Evolutionary conservation across 2,113 vertebrate species (phyloP), one percentile per base, ranked within the genome.

Genomic region (Chitala chitala): DNA sequence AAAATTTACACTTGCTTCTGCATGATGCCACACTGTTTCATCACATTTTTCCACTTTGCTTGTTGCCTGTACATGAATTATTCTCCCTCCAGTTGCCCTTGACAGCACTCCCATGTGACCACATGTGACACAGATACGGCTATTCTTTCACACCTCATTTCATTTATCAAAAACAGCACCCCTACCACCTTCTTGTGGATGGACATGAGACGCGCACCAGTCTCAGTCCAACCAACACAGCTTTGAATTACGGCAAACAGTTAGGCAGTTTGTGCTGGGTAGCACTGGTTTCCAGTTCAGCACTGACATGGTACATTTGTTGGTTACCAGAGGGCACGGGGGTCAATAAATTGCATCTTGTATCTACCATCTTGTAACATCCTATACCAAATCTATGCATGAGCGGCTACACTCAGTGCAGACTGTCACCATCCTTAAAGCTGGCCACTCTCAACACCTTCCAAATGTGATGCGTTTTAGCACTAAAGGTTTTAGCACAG

Each of bases 121-220:
- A 8, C 12, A 51, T 20, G 20, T 8, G 64, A 48, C 64, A 26
- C 12, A 68, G 38, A 38, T 68, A 15, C 26, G 64, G 44, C 40
- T 42, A 48, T 26, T 46, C 40, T 68, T 82, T 85, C 80, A 78
- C 82, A 76, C 84, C 80, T 81, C 72, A 72, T 77, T 82, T 84
- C 82, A 90, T 87, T 89, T 89, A 88, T 72, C 53, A 69, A 80
- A 78, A 69, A 73, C 63, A 66, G 75, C 77, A 59, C 77, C 5
- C 26, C 74, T 65, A 55, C 71, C 83, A 69, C 42, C 69, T 44
- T 75, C 75, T 80, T 72, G 78, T 77, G 74, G 77, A 46, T 40
- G 22, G 38, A 66, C 64, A 48, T 46, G 73, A 65, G 46, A 82
- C 81, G 86, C 84, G 85, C 78, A 79, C 78, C 81, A 71, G 82